Percentiles rank a stretch among this genome's conserved stretches.
These are phyloP conservation scores for Caenorhabditis latens DNA, from an alignment of 1,140 invertebrate genomes.

Conservation along the genomic window DNA sequence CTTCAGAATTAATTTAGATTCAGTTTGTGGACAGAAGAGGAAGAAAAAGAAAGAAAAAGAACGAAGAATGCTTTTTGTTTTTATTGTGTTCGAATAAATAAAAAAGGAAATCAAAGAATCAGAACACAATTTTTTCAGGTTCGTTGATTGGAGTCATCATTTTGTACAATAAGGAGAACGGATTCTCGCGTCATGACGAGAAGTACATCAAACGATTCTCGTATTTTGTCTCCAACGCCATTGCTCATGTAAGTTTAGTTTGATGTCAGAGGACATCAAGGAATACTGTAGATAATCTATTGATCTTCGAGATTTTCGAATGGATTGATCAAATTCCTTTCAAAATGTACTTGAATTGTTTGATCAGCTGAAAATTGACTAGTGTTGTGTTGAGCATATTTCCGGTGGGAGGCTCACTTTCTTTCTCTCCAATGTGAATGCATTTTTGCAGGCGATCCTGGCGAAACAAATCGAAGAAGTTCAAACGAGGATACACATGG, in stretches of 20 bases:
- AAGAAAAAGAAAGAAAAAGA: too few relatives aligned
- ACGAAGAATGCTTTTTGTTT: too few relatives aligned
- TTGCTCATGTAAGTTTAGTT: slow-evolving; percentile 6
- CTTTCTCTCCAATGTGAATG: background rate
- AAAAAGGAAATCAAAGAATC: background rate
- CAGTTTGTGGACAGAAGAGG: too few relatives aligned
- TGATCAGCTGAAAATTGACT: slow-evolving; percentile 4
- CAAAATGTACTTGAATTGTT: background rate
- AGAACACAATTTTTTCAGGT: background rate
- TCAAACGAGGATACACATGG: slow-evolving; percentile 33
- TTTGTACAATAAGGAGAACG: slow-evolving; percentile 31
- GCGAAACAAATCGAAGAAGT: slow-evolving; percentile 44
- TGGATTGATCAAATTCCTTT: too few relatives aligned
- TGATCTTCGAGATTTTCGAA: background rate
- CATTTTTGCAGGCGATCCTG: slow-evolving; percentile 37
- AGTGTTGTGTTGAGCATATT: slow-evolving; percentile 6
- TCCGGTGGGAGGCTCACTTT: background rate
- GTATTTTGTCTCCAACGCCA: slow-evolving; percentile 2
- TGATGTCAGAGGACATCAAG: background rate
- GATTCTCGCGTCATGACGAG: slow-evolving; percentile 42
- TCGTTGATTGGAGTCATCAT: slow-evolving; percentile 24
- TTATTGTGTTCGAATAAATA: too few relatives aligned
- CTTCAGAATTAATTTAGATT: too few relatives aligned
- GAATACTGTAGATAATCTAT: background rate
- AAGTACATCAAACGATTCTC: slow-evolving; percentile 43